Evolutionary conservation across 2,888 invertebrate species (phyloP).

Genomic region (Andrena flavipes): DNA sequence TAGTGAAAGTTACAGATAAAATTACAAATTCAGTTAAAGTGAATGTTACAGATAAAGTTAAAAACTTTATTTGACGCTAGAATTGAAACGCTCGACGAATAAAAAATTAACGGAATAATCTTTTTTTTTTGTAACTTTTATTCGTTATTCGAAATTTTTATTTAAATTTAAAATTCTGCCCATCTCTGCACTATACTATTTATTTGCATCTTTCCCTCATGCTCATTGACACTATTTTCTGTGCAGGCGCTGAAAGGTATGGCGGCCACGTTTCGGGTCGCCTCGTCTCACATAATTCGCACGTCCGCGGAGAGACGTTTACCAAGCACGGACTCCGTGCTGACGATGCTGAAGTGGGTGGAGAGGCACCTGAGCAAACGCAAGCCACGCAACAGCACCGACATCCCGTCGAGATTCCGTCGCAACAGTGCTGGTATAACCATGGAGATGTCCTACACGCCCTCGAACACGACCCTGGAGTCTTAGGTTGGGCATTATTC

Average conservation of each 20-base stretch:
- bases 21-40: no score
- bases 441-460: constrained; percentile 91
- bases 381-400: constrained; percentile 87
- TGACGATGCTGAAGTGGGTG: constrained; percentile 96
- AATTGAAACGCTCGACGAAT: no score
- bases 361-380: constrained; percentile 93
- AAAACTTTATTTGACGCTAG: no score
- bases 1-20: no score
- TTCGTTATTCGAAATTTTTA: no score
- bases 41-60: no score
- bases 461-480: constrained; percentile 71
- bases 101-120: no score
- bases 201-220: no score
- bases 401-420: constrained; percentile 78
- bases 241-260: constrained; percentile 94
- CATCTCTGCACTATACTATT: no score
- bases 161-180: no score
- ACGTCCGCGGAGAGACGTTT: constrained; percentile 95
- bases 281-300: constrained; percentile 93
- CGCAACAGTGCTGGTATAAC: constrained; percentile 90
- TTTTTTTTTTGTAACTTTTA: no score
- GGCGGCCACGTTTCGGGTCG: constrained; percentile 96
- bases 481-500: constrained; percentile 63
- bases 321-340: constrained; percentile 95
- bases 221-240: background rate